Evolutionary conservation across 2,888 invertebrate genomes (phyloP).

Genomic region (Peribatodes rhomboidaria): DNA sequence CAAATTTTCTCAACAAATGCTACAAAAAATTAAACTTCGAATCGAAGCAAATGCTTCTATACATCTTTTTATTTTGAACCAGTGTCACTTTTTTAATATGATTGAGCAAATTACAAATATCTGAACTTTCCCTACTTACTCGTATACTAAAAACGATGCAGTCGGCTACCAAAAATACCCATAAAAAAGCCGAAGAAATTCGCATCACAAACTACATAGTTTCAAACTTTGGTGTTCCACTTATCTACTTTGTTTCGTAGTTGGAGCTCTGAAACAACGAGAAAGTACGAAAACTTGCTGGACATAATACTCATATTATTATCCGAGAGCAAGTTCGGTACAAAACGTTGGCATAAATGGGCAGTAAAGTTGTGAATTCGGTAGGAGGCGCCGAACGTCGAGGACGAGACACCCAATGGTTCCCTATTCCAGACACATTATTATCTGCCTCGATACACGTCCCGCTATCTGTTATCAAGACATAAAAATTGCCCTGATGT

Average conservation of each 20-base stretch:
- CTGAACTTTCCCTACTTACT: conserved; percentile 2
- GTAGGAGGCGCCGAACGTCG: conserved; percentile 47
- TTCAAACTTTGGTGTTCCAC: conserved; percentile 25
- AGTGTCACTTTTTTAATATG: neutral
- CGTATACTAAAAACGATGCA: conserved; percentile 13
- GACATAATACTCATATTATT: conserved; percentile 30
- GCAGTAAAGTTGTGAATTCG: conserved; percentile 51
- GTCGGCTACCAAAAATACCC: conserved; percentile 1
- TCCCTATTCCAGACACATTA: conserved; percentile 61
- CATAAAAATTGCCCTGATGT: conserved; percentile 45
- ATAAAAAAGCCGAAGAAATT: conserved; percentile 24
- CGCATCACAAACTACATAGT: conserved; percentile 17
- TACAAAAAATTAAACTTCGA: neutral
- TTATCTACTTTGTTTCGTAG: conserved; percentile 27
- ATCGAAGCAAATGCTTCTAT: neutral
- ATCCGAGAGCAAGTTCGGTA: conserved; percentile 23
- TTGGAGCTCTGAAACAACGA: conserved; percentile 22
- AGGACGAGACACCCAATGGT: conserved; percentile 41
- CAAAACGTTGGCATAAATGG: conserved; percentile 30
- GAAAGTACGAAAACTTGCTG: conserved; percentile 27
- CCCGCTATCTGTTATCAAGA: conserved; percentile 54
- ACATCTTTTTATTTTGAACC: neutral
- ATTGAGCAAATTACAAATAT: neutral
- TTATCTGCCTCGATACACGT: conserved; percentile 65
- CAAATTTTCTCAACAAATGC: neutral